Conservation (phyloP, 2,797 vertebrate species). For the Chaunax sp. region DNA sequence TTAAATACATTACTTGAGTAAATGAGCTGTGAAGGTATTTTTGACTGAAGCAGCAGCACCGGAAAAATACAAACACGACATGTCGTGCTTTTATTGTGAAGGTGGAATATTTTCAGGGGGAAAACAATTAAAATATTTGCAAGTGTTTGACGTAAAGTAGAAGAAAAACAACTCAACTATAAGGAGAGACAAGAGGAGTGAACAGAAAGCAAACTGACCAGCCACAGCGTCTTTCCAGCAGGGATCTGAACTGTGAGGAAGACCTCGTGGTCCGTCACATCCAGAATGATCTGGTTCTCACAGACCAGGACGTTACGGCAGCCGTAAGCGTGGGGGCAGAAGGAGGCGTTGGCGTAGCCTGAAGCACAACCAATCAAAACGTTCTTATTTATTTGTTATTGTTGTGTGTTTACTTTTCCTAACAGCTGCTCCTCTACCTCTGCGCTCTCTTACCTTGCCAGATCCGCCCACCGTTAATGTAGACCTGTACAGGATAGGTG, state of each 20-base stretch:
- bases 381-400: background rate
- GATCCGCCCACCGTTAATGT: conserved; percentile 89
- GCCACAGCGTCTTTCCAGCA: conserved; percentile 89
- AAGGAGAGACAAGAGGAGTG: too few relatives aligned
- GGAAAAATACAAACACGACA: too few relatives aligned
- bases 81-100: too few relatives aligned
- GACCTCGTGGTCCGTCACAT: conserved; percentile 90
- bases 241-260: conserved; percentile 90
- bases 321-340: conserved; percentile 93
- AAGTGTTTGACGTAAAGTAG: too few relatives aligned
- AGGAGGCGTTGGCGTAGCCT: conserved; percentile 91
- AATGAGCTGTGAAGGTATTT: too few relatives aligned
- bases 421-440: too few relatives aligned
- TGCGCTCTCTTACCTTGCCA: conserved; percentile 89
- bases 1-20: too few relatives aligned
- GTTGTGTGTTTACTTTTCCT: background rate
- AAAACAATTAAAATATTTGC: too few relatives aligned
- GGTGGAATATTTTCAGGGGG: too few relatives aligned
- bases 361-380: conserved; percentile 11
- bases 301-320: conserved; percentile 91
- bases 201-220: conserved; percentile 88
- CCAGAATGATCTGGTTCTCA: conserved; percentile 90
- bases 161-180: too few relatives aligned
- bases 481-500: conserved; percentile 87
- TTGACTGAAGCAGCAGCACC: too few relatives aligned